Conservation (phyloP, 2,888 invertebrate species). For the Actias luna region DNA sequence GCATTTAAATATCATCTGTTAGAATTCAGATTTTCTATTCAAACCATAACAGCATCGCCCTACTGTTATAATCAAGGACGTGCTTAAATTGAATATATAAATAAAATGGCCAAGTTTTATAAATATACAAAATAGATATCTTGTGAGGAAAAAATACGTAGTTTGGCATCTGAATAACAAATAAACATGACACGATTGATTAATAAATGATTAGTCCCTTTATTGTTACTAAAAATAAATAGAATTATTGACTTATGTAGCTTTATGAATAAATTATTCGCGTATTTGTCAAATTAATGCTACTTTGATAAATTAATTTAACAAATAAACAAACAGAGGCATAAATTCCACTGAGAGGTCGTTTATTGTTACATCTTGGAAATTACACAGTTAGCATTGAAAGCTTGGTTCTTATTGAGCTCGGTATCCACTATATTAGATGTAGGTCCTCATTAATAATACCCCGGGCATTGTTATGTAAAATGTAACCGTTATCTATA, state of each 20-base stretch:
- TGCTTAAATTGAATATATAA: slow-evolving; percentile 11
- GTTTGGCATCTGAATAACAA: slow-evolving; percentile 25
- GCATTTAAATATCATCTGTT: not conserved
- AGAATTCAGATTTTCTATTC: not conserved
- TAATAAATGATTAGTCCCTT: slow-evolving; percentile 26
- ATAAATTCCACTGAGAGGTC: slow-evolving; percentile 55
- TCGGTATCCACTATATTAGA: slow-evolving; percentile 3
- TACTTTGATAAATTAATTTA: slow-evolving; percentile 48
- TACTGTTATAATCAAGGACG: not conserved
- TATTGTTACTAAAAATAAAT: slow-evolving; percentile 25
- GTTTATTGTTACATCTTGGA: slow-evolving; percentile 49
- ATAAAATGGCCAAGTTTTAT: slow-evolving; percentile 13
- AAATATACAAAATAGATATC: slow-evolving; percentile 8
- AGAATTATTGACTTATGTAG: slow-evolving; percentile 26
- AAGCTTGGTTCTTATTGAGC: slow-evolving; percentile 23
- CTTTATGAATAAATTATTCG: slow-evolving; percentile 27
- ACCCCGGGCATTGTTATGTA: too few species aligned
- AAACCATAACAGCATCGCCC: not conserved
- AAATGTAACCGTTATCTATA: not conserved
- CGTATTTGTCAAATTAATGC: slow-evolving; percentile 29
- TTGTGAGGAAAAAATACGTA: slow-evolving; percentile 9
- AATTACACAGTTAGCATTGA: slow-evolving; percentile 51
- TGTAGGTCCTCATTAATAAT: not conserved
- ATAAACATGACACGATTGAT: slow-evolving; percentile 28
- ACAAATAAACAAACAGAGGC: slow-evolving; percentile 45